Evolutionary conservation across 2,113 vertebrate genomes (phyloP), one percentile per base, ranked within the genome.

Genomic region (Stegastes partitus): DNA sequence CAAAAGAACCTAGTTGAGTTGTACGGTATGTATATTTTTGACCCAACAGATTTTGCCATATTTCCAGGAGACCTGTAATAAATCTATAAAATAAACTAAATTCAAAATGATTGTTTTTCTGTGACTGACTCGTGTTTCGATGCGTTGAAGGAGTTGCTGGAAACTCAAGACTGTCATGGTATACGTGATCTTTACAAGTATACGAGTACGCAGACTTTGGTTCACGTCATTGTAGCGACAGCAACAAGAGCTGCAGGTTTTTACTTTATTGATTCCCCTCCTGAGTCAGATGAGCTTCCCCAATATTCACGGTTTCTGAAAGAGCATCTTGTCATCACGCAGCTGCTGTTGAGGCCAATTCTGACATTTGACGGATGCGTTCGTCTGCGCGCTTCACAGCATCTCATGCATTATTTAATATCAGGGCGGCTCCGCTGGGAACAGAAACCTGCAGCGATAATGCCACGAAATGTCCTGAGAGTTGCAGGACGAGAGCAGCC

Each of bases 371-470:
- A 85, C 49, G 50, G 69, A 81, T 37, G 57, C 12, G 12, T 62
- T 65, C 54, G 31, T 78, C 57, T 26, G 22, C 8, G 51, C 15
- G 6, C 9, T 66, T 79, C 49, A 68, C 37, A 62, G 19, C 39
- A 55, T 56, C 44, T 81, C 58, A 21, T 79, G 3, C 50, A 72
- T 69, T 47, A 76, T 83, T 78, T 53, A 85, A 81, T 45, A 64
- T 31, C 53, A 23, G 2, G 5, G 58, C 51, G 8, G 42, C 59
- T 61, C 74, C 39, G 9, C 45, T 3, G 54, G 74, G 74, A 58
- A n/a, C 2, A 9, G 9, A 39, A 54, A 5, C 9, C 23, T 0
- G 49, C 68, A 39, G 23, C 5, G 3, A 45, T 50, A 51, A 78
- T 1, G 66, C 44, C 65, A 54, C 54, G 5, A 25, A 69, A 15